phyloP scores from a whole-genome alignment of 2,797 vertebrate genomes.

The Gadopsis marmoratus region DNA sequence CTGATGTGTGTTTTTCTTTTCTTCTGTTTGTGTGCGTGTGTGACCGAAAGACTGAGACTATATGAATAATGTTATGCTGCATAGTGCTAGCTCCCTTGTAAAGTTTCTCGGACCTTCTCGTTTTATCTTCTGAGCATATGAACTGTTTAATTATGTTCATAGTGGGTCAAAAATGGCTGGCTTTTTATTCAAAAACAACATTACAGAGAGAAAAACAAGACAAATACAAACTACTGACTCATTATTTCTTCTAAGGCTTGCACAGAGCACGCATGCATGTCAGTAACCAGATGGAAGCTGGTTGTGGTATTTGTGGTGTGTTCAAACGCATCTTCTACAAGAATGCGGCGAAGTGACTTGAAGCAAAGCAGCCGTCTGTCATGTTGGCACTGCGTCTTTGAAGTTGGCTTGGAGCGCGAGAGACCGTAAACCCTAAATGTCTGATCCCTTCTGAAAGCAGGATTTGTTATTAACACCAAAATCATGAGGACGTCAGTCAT shows the following conservation, averaged over 20 bases:
- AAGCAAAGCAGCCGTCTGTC: not conserved
- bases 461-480: not conserved
- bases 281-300: not conserved
- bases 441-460: not conserved
- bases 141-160: not conserved
- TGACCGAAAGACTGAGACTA: not conserved
- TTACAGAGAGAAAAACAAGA: not conserved
- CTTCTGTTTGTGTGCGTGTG: not conserved
- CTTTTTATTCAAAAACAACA: not conserved
- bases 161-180: not conserved
- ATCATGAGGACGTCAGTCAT: not conserved
- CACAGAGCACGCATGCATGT: not conserved
- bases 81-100: not conserved
- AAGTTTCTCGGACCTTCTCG: not conserved
- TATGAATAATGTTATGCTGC: not conserved
- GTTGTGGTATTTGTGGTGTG: not conserved
- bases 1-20: not conserved
- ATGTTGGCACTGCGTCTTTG: not conserved
- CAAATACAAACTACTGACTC: not conserved
- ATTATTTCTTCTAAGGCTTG: not conserved
- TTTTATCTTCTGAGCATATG: not conserved
- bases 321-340: not conserved
- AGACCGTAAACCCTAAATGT: not conserved
- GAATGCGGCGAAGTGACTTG: not conserved
- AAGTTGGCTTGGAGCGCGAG: not conserved